phyloP scores from a whole-genome alignment of 1,140 invertebrate genomes.

The Phocides pigmalion region DNA sequence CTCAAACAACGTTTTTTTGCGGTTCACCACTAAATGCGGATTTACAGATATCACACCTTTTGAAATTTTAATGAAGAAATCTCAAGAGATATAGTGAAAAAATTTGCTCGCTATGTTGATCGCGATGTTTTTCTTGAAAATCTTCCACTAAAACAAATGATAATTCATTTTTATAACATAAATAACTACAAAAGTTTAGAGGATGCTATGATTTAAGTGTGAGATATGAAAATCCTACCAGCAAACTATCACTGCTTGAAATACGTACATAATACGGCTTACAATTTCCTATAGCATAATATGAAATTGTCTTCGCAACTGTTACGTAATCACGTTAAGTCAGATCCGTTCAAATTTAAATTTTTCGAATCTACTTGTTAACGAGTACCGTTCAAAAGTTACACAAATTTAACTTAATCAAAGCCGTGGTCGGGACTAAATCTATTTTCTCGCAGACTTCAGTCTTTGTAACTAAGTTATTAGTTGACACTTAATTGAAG shows the following conservation, averaged over 20 bases:
- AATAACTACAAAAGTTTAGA: too few species aligned
- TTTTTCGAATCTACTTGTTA: slow-evolving; percentile 59
- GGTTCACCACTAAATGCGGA: too few species aligned
- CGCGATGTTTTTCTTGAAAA: too few species aligned
- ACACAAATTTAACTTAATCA: slow-evolving; percentile 71
- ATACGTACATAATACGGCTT: background rate
- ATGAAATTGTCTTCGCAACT: slow-evolving; percentile 17
- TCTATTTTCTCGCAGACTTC: slow-evolving; percentile 70
- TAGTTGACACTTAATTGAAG: slow-evolving; percentile 61
- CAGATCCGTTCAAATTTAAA: slow-evolving; percentile 62
- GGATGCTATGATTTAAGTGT: too few species aligned
- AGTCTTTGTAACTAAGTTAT: slow-evolving; percentile 66
- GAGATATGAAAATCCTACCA: too few species aligned
- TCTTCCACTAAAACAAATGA: too few species aligned
- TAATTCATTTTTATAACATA: too few species aligned
- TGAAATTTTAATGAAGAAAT: too few species aligned
- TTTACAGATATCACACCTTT: too few species aligned
- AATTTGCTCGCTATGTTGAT: too few species aligned
- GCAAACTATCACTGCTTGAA: background rate
- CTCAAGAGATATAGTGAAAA: too few species aligned
- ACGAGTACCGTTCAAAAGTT: slow-evolving; percentile 74
- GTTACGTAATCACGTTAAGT: slow-evolving; percentile 51
- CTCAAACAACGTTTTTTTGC: too few species aligned
- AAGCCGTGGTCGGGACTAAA: slow-evolving; percentile 64
- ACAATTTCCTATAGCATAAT: background rate